phyloP scores from a whole-genome alignment of 2,797 vertebrate species.

The Scleropages formosus region DNA sequence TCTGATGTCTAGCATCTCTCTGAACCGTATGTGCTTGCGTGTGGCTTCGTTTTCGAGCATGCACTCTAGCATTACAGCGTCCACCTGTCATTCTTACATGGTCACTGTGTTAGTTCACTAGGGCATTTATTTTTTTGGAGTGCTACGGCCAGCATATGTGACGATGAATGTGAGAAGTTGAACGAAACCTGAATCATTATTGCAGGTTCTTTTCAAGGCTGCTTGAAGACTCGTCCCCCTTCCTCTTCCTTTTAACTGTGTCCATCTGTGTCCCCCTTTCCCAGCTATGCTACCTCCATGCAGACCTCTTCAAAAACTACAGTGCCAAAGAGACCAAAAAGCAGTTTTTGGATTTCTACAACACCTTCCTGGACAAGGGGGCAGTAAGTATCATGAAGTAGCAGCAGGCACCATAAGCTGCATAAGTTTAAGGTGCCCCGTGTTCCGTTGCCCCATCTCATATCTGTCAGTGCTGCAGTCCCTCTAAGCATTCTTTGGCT shows the following conservation, averaged over 20 bases:
- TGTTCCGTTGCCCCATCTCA: not conserved
- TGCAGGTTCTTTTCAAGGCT: not conserved
- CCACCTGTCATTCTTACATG: not conserved
- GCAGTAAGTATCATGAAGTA: conserved; percentile 68
- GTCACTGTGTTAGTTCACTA: not conserved
- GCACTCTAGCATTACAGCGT: not conserved
- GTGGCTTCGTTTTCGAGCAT: not conserved
- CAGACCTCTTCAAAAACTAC: conserved; percentile 74
- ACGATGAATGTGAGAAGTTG: not conserved
- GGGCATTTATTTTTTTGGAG: not conserved
- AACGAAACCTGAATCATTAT: too few species aligned
- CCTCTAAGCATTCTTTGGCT: not conserved
- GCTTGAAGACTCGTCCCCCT: not conserved
- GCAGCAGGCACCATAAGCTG: not conserved
- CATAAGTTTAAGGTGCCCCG: not conserved
- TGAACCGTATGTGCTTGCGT: too few species aligned
- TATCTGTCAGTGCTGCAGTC: not conserved
- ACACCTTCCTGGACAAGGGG: conserved; percentile 84
- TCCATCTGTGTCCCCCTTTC: not conserved
- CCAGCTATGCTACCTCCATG: conserved; percentile 86
- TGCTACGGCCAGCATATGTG: not conserved
- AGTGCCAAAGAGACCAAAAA: conserved; percentile 84
- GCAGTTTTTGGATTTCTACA: conserved; percentile 82
- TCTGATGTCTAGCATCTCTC: not conserved
- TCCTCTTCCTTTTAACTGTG: not conserved